A percentile compares a stretch with the other conserved stretches of the same genome.
These are phyloP conservation scores for Malurus leucopterus DNA, from an alignment of 2,797 vertebrate genomes.

Conservation along the genomic window DNA sequence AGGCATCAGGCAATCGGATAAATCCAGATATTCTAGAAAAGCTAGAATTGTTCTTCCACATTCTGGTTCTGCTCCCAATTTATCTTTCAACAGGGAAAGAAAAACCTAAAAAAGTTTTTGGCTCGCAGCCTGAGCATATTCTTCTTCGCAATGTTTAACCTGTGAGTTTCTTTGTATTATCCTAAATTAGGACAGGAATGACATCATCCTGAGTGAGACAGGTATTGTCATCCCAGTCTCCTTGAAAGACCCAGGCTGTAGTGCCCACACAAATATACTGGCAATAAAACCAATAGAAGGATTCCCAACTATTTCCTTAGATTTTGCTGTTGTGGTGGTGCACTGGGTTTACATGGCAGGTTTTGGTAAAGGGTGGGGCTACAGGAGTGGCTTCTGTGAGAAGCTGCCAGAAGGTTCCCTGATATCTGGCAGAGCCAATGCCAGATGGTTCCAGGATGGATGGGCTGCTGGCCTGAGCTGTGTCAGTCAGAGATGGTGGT, in stretches of 20 bases:
- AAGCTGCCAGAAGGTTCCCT: neutral
- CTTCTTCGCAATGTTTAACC: neutral
- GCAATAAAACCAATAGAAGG: neutral
- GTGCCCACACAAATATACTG: neutral
- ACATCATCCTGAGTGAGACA: neutral
- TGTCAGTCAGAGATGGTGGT: neutral
- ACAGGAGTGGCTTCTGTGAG: fast-evolving
- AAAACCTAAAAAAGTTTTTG: neutral
- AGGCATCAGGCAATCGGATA: neutral
- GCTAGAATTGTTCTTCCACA: neutral
- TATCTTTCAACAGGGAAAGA: neutral
- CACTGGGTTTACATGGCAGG: neutral
- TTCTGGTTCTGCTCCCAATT: neutral
- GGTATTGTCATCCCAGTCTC: neutral
- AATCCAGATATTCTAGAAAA: neutral
- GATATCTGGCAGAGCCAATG: neutral
- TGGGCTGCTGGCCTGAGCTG: neutral
- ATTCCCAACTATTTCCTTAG: neutral
- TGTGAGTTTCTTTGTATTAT: neutral
- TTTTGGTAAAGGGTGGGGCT: neutral
- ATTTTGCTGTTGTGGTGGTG: neutral
- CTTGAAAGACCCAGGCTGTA: neutral
- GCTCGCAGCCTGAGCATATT: neutral
- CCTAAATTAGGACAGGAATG: neutral
- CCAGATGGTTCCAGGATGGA: neutral